phyloP scores from a whole-genome alignment of 2,113 vertebrate genomes.

The Callipepla californica region DNA sequence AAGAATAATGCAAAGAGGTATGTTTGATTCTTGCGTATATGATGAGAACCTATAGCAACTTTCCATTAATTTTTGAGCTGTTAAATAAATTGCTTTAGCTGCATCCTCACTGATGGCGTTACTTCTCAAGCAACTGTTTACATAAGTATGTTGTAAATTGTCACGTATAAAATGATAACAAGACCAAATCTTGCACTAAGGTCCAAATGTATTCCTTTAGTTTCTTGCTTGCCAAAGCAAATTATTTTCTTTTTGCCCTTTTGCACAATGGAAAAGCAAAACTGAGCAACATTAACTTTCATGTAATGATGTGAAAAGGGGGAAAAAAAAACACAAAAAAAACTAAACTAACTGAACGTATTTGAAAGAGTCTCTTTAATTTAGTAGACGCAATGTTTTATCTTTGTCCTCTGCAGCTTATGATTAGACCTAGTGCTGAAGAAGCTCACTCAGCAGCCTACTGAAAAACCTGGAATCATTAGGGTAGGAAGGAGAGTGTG shows the following conservation, averaged over 20 bases:
- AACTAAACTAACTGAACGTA: background rate
- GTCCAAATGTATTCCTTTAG: background rate
- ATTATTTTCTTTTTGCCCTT: background rate
- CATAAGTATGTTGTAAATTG: background rate
- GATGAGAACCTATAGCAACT: background rate
- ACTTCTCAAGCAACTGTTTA: background rate
- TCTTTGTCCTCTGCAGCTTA: background rate
- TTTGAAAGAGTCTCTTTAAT: background rate
- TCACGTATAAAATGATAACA: background rate
- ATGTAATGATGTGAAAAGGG: background rate
- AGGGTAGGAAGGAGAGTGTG: background rate
- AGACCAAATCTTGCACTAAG: background rate
- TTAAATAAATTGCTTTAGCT: background rate
- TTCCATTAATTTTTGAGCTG: background rate
- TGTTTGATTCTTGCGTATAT: background rate
- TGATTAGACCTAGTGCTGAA: background rate
- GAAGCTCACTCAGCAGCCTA: background rate
- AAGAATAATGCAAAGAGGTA: background rate
- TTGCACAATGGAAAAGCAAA: constrained; percentile 1
- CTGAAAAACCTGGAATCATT: background rate
- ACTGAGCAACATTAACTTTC: background rate
- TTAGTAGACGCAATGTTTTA: background rate
- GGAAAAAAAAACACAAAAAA: background rate
- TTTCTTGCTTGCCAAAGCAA: background rate
- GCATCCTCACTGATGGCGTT: background rate